phyloP scores from a whole-genome alignment of 2,888 invertebrate species.

The Hypolimnas misippus region DNA sequence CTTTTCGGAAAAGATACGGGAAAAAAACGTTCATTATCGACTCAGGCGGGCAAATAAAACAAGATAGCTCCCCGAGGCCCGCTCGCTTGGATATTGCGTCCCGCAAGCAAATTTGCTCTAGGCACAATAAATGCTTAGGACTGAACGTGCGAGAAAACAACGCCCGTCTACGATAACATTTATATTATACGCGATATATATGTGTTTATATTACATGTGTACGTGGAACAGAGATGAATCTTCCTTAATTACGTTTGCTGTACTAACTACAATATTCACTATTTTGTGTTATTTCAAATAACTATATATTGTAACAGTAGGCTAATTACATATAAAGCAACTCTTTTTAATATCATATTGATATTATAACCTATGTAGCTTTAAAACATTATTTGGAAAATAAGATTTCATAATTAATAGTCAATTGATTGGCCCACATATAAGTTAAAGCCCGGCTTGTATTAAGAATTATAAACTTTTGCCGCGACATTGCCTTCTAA shows the following conservation, averaged over 20 bases:
- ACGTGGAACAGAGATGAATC: constrained; percentile 7
- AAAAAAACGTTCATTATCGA: constrained; percentile 80
- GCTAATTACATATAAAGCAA: too few species aligned
- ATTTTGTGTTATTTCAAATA: constrained; percentile 1
- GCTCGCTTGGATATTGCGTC: constrained; percentile 78
- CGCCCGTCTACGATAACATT: constrained; percentile 59
- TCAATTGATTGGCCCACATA: too few species aligned
- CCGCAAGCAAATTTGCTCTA: constrained; percentile 80
- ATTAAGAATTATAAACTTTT: too few species aligned
- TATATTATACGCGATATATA: constrained; percentile 42
- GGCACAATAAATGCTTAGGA: constrained; percentile 78
- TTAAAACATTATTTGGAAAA: too few species aligned
- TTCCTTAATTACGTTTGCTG: not conserved
- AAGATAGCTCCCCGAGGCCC: constrained; percentile 73
- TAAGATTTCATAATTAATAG: too few species aligned
- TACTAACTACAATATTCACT: not conserved
- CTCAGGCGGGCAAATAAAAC: constrained; percentile 75
- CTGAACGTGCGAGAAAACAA: constrained; percentile 64
- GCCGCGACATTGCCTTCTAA: too few species aligned
- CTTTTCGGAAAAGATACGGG: constrained; percentile 63
- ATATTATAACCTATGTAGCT: too few species aligned
- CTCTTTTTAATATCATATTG: too few species aligned
- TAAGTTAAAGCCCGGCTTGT: too few species aligned
- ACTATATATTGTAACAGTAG: too few species aligned
- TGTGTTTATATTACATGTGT: constrained; percentile 18